phyloP scores from a whole-genome alignment of 2,888 invertebrate species.

The Idaea straminata region DNA sequence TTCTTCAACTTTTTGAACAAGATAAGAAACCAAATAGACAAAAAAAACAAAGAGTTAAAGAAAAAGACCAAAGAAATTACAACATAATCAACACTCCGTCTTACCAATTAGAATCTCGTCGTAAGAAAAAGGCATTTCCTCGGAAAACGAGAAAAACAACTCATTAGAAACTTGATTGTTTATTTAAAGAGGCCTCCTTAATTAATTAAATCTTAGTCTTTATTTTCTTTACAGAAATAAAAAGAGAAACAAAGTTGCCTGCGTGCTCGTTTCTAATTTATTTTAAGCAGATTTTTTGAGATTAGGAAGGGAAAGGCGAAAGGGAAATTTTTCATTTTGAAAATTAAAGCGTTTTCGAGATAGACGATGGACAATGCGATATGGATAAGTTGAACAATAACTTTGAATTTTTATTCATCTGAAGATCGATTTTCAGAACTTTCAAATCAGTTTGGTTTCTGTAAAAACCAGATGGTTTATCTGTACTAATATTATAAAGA shows the following conservation, averaged over 20 bases:
- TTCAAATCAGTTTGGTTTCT: neutral
- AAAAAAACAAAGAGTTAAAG: conserved; percentile 27
- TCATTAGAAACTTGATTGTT: conserved; percentile 53
- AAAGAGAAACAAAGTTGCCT: conserved; percentile 45
- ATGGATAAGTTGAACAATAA: neutral
- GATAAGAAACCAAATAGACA: conserved; percentile 21
- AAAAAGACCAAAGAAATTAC: conserved; percentile 30
- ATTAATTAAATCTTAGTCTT: conserved; percentile 57
- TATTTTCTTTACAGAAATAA: conserved; percentile 45
- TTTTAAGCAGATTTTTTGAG: conserved; percentile 51
- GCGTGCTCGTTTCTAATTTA: conserved; percentile 46
- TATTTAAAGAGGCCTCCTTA: conserved; percentile 45
- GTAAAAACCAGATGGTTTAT: too few species aligned
- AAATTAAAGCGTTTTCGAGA: conserved; percentile 25
- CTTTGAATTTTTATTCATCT: neutral
- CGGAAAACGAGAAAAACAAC: conserved; percentile 37
- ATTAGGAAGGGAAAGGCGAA: conserved; percentile 44
- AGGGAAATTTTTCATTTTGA: conserved; percentile 38
- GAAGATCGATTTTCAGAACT: neutral
- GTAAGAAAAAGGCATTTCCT: conserved; percentile 25
- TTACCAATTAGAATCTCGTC: conserved; percentile 39
- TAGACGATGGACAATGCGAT: neutral
- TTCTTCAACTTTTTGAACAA: conserved; percentile 4
- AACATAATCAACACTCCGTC: conserved; percentile 30
- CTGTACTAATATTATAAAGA: too few species aligned